Conservation (phyloP, 2,888 invertebrate genomes). For the Drosophila trichaetosa region DNA sequence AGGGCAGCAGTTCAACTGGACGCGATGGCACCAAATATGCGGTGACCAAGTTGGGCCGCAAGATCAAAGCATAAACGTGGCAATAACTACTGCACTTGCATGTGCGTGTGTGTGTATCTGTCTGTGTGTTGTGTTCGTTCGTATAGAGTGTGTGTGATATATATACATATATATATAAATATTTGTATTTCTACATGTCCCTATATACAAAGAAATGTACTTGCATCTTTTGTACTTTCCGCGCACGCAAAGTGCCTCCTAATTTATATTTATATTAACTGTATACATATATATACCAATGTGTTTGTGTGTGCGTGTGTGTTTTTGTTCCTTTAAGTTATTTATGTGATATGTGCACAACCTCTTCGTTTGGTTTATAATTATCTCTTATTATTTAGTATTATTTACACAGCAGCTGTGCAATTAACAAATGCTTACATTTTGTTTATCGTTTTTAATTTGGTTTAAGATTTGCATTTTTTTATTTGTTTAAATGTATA, state of each 20-base stretch:
- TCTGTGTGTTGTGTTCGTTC: slow-evolving; percentile 29
- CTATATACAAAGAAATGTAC: slow-evolving; percentile 40
- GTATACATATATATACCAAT: slow-evolving; percentile 17
- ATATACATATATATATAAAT: slow-evolving; percentile 33
- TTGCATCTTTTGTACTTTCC: slow-evolving; percentile 63
- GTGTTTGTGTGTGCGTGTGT: slow-evolving; percentile 18
- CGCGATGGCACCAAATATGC: slow-evolving; percentile 77
- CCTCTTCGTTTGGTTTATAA: slow-evolving; percentile 18
- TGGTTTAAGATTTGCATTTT: slow-evolving; percentile 10
- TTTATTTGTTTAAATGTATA: slow-evolving; percentile 39
- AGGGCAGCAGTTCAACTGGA: slow-evolving; percentile 38
- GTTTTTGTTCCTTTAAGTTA: slow-evolving; percentile 47
- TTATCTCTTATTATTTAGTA: slow-evolving; percentile 43
- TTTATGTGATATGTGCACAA: slow-evolving; percentile 55
- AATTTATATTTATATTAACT: slow-evolving; percentile 24
- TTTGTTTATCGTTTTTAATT: slow-evolving; percentile 4
- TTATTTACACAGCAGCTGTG: slow-evolving; percentile 38
- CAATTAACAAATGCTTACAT: slow-evolving; percentile 26
- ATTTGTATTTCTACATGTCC: slow-evolving; percentile 40
- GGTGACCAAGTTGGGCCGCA: slow-evolving; percentile 83
- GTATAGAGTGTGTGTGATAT: slow-evolving; percentile 45
- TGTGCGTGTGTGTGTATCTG: slow-evolving; percentile 21
- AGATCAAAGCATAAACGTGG: slow-evolving; percentile 82
- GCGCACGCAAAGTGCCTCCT: slow-evolving; percentile 30
- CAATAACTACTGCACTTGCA: slow-evolving; percentile 23